Evolutionary conservation across 92 coral and sea anemone species (phyloP), one percentile per base, ranked within the genome.

Genomic region (Pocillopora meandrina): DNA sequence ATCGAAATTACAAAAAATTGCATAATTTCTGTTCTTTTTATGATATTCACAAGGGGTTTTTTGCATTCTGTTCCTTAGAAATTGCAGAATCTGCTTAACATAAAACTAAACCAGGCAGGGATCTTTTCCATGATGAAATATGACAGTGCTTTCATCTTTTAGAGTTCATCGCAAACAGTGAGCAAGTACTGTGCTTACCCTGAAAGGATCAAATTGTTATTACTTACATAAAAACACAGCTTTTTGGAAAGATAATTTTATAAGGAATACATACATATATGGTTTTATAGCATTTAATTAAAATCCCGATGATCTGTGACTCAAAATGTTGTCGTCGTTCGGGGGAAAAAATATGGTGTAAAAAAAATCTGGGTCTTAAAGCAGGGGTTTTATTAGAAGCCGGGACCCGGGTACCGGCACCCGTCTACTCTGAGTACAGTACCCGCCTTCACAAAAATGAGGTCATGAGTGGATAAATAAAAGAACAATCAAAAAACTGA

Each of bases 391-490:
- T 26, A 0, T 26, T 26, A 26, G 26, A 26, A 26, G 26, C 26
- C 26, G 26, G 26, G 26, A 26, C 71, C 82, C 69, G 81, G 70
- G 70, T 77, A 61, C 81, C n/a, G 58, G 70, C 81, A 61, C 81
- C 71, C 71, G 70, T 78, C 18, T 63, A 78, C 82, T 63, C 82
- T 78, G 69, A 69, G 74, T 81, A 69, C 85, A 81, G 82, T 78
- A 78, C 82, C 82, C 82, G 82, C 82, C 82, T 78, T 78, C 72
- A 14, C 60, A 17, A 18, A 72, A 72, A 72, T 72, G 76, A 72
- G 76, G 76, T 49, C 60, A 68, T 72, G 11, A 72, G 76, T 72
- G 35, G 67, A 58, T 21, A 76, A 76, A 76, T 76, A 76, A 6
- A 17, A 58, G 65, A 61, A 10, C 18, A 26, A 58, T 76, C 31